phyloP scores from a whole-genome alignment of 2,888 invertebrate species.

The Plebejus argus region DNA sequence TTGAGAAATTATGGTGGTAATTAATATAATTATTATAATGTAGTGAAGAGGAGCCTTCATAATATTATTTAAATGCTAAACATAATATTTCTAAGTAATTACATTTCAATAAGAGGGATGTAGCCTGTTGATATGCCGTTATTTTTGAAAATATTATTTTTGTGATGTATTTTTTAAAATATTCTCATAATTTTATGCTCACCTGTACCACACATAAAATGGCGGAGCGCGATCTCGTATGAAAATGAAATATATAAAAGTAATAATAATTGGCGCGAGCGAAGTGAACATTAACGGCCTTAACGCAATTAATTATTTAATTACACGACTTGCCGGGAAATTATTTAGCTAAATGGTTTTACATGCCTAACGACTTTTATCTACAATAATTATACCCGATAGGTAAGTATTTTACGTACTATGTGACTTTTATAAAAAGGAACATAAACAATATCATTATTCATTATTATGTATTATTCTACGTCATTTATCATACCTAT shows the following conservation, averaged over 20 bases:
- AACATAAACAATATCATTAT: neutral
- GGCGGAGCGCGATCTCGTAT: slow-evolving; percentile 22
- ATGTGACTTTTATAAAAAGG: neutral
- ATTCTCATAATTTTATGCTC: neutral
- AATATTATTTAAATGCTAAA: too few relatives aligned
- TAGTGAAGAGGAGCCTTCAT: too few relatives aligned
- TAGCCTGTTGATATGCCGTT: too few relatives aligned
- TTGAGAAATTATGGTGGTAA: too few relatives aligned
- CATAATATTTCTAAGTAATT: too few relatives aligned
- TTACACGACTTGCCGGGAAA: slow-evolving; percentile 15
- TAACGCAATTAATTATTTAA: slow-evolving; percentile 27
- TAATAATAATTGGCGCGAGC: slow-evolving; percentile 24
- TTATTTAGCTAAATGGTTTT: slow-evolving; percentile 20
- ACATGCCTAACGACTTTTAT: slow-evolving; percentile 16
- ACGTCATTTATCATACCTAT: too few relatives aligned
- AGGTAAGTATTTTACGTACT: neutral
- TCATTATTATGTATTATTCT: too few relatives aligned
- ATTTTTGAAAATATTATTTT: too few relatives aligned
- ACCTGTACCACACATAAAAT: slow-evolving; percentile 3
- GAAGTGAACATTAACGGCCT: slow-evolving; percentile 26
- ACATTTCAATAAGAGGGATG: too few relatives aligned
- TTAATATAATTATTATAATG: too few relatives aligned
- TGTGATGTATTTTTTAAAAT: neutral
- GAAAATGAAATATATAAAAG: slow-evolving; percentile 30
- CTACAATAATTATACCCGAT: slow-evolving; percentile 11